phyloP scores from a whole-genome alignment of 2,113 vertebrate species.

The Saguinus midas region DNA sequence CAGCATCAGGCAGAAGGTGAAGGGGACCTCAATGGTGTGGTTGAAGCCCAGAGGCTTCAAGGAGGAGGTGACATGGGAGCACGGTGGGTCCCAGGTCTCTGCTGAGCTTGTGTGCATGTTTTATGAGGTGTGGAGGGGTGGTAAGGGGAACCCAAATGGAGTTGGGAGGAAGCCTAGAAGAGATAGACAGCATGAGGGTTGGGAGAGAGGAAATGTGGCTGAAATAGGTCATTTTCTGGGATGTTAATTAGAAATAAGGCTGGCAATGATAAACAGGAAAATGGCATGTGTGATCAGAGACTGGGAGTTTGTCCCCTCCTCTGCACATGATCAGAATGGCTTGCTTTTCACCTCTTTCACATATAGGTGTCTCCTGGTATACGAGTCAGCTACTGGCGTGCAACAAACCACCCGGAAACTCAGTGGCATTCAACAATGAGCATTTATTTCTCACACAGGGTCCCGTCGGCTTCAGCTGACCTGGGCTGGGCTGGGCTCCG shows the following conservation, averaged over 20 bases:
- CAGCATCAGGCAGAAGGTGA: background rate
- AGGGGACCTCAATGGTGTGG: too few species aligned
- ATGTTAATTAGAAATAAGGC: background rate
- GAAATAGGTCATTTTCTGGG: background rate
- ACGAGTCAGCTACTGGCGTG: background rate
- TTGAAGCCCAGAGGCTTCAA: background rate
- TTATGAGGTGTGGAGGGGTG: background rate
- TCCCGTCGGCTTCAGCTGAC: background rate
- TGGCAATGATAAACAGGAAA: background rate
- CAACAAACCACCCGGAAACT: background rate
- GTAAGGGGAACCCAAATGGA: background rate
- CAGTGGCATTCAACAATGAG: background rate
- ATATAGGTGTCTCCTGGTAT: too few species aligned
- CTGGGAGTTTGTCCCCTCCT: background rate
- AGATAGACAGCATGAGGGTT: rapidly evolving
- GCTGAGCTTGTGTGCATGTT: background rate
- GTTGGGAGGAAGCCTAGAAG: background rate
- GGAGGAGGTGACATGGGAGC: too few species aligned
- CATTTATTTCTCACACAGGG: rapidly evolving
- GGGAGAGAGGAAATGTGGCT: too few species aligned
- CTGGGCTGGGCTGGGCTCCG: too few species aligned
- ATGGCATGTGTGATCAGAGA: background rate
- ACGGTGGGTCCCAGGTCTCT: background rate
- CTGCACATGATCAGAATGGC: rapidly evolving
- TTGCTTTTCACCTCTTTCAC: background rate